phyloP scores from a whole-genome alignment of 1,140 invertebrate species.

The Heliconius nattereri region DNA sequence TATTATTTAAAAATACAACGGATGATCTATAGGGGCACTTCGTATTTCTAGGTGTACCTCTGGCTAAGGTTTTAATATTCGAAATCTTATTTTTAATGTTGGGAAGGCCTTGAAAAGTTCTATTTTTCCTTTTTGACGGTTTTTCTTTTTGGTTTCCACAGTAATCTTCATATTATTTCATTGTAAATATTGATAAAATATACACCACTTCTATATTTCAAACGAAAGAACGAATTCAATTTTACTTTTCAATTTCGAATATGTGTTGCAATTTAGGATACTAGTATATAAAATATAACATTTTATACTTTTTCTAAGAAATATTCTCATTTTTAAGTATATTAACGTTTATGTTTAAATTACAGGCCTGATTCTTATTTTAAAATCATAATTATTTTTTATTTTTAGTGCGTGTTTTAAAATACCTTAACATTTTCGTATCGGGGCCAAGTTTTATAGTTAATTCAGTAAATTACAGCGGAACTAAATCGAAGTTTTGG shows the following conservation, averaged over 20 bases:
- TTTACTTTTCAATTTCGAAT: not conserved
- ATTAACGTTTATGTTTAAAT: not conserved
- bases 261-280: not conserved
- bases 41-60: slow-evolving; percentile 19
- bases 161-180: not conserved
- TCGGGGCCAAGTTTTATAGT: not conserved
- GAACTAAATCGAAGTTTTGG: slow-evolving; percentile 7
- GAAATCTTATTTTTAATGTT: slow-evolving; percentile 23
- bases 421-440: not conserved
- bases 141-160: not conserved
- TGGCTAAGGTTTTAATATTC: slow-evolving; percentile 19
- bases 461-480: slow-evolving; percentile 5
- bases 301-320: not conserved
- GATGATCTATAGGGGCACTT: slow-evolving; percentile 20
- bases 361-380: not conserved
- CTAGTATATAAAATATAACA: not conserved
- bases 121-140: not conserved
- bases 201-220: not conserved
- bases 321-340: not conserved
- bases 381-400: not conserved
- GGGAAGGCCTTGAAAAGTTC: not conserved
- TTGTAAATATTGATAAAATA: not conserved
- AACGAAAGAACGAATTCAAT: not conserved
- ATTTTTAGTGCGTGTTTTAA: slow-evolving; percentile 1
- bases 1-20: slow-evolving; percentile 26